Evolutionary conservation across 2,888 invertebrate species (phyloP), one percentile per base, ranked within the genome.

Genomic region (Callyntrura sp.): DNA sequence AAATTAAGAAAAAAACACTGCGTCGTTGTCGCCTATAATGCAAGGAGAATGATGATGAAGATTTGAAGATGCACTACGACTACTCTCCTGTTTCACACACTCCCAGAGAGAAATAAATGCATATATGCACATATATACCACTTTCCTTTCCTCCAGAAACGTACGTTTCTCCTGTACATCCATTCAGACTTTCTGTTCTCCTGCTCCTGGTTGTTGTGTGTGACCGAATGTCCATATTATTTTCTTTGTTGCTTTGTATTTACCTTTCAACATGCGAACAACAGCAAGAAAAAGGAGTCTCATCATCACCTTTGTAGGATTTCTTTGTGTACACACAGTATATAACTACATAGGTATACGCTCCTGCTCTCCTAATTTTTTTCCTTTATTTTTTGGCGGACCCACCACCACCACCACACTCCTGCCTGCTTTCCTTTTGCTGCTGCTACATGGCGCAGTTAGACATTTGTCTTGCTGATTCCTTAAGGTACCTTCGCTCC

Each of bases 241-340:
- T 79, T 79, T n/a, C 62, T 86, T 86, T 68, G 51, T 78, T 87
- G 55, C 81, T 68, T 57, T 73, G 9, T 88, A 62, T 88, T 88
- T 88, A 88, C 82, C 81, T 88, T 81, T 88, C 82, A 82, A 73
- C 88, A 68, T 14, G 43, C 43, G 81, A 62, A 45, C 60, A 62
- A 51, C 43, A 82, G 82, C 70, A 82, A 55, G 17, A 81, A 85
- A 48, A 81, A 43, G 3, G 17, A 62, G 3, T 48, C 17, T 87
- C 88, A 88, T 88, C 88, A 82, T 68, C 88, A 85, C 85, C 85
- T 76, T 85, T 78, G 68, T 83, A 83, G 48, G 45, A 28, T 85
- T 76, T 35, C 55, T 12, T 48, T 76, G 35, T 70, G 45, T 60
- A 20, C 51, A 76, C 76, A 48, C 48, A n/a, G n/a, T 17, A 17